phyloP scores from a whole-genome alignment of 2,113 vertebrate species.

The Laticauda laticaudata region DNA sequence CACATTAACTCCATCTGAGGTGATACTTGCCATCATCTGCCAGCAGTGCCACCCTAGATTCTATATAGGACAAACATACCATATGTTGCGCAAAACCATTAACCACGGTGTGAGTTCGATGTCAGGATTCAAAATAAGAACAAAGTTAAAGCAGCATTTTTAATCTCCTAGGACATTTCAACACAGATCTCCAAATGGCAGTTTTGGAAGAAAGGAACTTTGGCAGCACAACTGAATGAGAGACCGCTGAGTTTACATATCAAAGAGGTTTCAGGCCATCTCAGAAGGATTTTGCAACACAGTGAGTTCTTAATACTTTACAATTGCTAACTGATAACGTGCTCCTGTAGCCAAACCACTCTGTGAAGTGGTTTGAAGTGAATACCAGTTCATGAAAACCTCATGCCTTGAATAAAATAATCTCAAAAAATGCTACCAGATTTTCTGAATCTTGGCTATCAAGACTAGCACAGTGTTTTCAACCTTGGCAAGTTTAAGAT shows the following conservation, averaged over 20 bases:
- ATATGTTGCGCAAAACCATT: not conserved
- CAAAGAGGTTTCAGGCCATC: not conserved
- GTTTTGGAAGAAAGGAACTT: not conserved
- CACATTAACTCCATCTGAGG: not conserved
- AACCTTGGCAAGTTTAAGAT: not conserved
- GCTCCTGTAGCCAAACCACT: not conserved
- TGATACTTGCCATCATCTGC: not conserved
- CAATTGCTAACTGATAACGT: not conserved
- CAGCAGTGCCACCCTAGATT: not conserved
- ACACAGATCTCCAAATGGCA: not conserved
- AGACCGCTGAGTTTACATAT: not conserved
- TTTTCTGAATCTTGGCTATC: not conserved
- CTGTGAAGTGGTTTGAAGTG: not conserved
- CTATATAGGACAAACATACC: not conserved
- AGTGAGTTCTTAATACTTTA: not conserved
- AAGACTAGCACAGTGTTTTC: not conserved
- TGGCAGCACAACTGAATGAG: not conserved
- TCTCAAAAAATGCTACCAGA: not conserved
- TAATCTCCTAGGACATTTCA: not conserved
- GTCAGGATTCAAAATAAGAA: not conserved
- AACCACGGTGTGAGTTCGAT: not conserved
- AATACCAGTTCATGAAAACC: not conserved
- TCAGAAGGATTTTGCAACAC: not conserved
- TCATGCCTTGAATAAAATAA: not conserved
- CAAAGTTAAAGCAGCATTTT: not conserved